Base-by-base conservation (phyloP, 2,888 invertebrate genomes). In the Rutpela maculata region DNA sequence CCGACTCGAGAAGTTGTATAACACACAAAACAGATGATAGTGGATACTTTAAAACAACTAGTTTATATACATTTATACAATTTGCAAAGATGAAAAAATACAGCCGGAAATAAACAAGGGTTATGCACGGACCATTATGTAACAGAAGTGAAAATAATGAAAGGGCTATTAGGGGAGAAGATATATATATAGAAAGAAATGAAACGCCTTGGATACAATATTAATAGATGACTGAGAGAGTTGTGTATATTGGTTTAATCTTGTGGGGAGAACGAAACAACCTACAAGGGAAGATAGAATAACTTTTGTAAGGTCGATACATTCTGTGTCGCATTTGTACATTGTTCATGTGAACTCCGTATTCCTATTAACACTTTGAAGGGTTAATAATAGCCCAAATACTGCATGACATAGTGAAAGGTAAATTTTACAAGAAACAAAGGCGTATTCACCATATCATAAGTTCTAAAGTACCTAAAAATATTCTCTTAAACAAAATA, bases 181-280 rank as follows among this genome's bases (percentile, higher is more conserved):
- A n/a, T 50, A n/a, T 50, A 50, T 50, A 6, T 4, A n/a, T 50
- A 15, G 50, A 50, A 43, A 50, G n/a, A n/a, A 50, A 50, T n/a
- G 3, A 50, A 4, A 6, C 15, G n/a, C n/a, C n/a, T 50, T 50
- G 50, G 12, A n/a, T 50, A 12, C n/a, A 50, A 50, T 50, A 50
- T 50, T 50, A 50, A 50, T 50, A 50, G 50, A n/a, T 2, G 12
- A 3, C 12, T 5, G n/a, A n/a, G n/a, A 50, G 50, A 50, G 50
- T 50, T 15, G n/a, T 50, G 50, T n/a, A 50, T 50, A 50, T 50
- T 50, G 43, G 43, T 43, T 43, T 43, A 43, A 43, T 43, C 43
- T 11, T 43, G 43, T 43, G 43, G 12, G 15, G 43, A 43, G 43
- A 26, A n/a, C n/a, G n/a, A n/a, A n/a, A n/a, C n/a, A n/a, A n/a